phyloP scores from a whole-genome alignment of 2,888 invertebrate species.

The Napeogenes inachia region DNA sequence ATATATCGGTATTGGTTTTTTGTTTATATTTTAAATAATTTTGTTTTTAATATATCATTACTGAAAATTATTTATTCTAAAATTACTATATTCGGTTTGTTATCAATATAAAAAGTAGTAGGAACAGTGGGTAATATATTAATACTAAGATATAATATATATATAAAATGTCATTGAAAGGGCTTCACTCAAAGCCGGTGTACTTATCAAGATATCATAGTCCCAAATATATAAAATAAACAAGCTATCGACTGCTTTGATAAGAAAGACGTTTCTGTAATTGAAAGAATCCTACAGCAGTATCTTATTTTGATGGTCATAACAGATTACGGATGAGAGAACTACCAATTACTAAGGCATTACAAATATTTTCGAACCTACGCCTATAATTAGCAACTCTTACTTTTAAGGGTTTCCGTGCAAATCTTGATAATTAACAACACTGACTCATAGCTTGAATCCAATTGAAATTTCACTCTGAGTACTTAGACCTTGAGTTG shows the following conservation, averaged over 20 bases:
- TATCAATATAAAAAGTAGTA: too few relatives aligned
- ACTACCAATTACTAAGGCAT: conserved; percentile 31
- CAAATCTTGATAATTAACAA: conserved; percentile 70
- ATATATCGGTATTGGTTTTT: conserved; percentile 20
- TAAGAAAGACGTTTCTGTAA: too few relatives aligned
- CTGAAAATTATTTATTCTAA: too few relatives aligned
- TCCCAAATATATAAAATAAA: too few relatives aligned
- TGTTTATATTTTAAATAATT: not conserved
- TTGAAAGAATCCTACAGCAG: too few relatives aligned
- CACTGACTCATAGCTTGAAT: conserved; percentile 39
- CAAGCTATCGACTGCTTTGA: too few relatives aligned
- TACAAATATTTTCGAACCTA: conserved; percentile 54
- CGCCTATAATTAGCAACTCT: conserved; percentile 60
- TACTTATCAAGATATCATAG: too few relatives aligned
- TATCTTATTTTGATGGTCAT: not conserved
- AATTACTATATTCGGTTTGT: too few relatives aligned
- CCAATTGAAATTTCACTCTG: conserved; percentile 38
- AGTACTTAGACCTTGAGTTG: conserved; percentile 38
- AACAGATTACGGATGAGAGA: conserved; percentile 14
- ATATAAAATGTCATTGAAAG: too few relatives aligned
- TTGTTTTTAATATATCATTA: not conserved
- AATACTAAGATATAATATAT: too few relatives aligned
- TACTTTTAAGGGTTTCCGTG: conserved; percentile 61
- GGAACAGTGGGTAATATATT: too few relatives aligned
- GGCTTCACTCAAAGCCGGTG: too few relatives aligned